Percentiles rank a stretch among this genome's conserved stretches.
phyloP scores from a whole-genome alignment of 1,140 invertebrate species.

The Pseudomyrmex cubaensis region DNA sequence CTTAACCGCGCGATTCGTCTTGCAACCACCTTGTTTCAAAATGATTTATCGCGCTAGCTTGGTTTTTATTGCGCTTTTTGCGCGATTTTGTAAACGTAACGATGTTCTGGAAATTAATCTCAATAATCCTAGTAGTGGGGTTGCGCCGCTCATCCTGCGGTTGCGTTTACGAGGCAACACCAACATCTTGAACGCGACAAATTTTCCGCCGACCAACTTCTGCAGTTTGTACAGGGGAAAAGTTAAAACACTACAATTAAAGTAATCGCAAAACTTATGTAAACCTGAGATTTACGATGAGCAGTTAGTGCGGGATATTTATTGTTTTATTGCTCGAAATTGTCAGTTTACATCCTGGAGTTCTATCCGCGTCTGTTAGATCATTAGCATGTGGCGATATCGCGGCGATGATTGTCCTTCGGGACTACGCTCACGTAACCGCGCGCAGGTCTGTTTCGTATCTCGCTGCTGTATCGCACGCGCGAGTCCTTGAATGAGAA shows the following conservation, averaged over 20 bases:
- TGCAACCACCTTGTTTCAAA: constrained; percentile 43
- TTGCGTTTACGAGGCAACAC: constrained; percentile 27
- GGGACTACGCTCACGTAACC: constrained; percentile 2
- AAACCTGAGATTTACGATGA: too few species aligned
- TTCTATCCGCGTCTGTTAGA: not conserved
- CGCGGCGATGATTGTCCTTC: constrained; percentile 9
- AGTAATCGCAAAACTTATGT: too few species aligned
- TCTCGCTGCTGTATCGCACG: not conserved
- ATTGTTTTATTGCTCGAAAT: not conserved
- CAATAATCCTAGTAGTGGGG: constrained; percentile 14
- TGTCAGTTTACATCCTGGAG: not conserved
- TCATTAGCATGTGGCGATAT: not conserved
- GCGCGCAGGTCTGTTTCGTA: not conserved
- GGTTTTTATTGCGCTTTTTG: constrained; percentile 40
- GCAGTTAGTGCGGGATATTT: not conserved
- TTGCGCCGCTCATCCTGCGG: constrained; percentile 31
- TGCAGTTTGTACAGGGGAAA: not conserved
- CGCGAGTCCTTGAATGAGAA: constrained; percentile 30
- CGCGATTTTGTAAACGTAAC: too few species aligned
- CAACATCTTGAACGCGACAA: constrained; percentile 1
- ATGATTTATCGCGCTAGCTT: constrained; percentile 53
- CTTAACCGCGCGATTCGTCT: constrained; percentile 54
- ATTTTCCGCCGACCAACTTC: not conserved
- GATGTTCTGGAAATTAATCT: constrained; percentile 57
- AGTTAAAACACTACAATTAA: not conserved